Base-by-base conservation (phyloP, 2,888 invertebrate species). In the Eupithecia inturbata region DNA sequence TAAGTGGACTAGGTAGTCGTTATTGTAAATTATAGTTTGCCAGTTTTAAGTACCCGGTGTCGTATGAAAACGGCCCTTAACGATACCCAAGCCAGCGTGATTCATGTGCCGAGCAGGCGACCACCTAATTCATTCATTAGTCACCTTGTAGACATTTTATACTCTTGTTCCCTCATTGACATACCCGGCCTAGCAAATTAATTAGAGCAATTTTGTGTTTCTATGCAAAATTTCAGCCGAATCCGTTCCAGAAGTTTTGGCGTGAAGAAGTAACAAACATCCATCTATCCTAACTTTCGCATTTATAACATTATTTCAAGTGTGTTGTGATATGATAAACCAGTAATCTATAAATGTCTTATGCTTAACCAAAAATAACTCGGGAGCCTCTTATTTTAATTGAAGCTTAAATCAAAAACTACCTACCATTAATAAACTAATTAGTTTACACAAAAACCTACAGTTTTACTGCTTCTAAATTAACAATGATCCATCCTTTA, bases 121-220 rank as follows among this genome's bases (percentile, higher is more conserved):
- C 67, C 62, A 41, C 67, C 70, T n/a, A n/a, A n/a, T n/a, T n/a
- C n/a, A n/a, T n/a, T 70, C 78, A 78, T 80, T 78, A 81, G 72
- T 77, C 77, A 71, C 73, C 76, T 72, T 66, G 66, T 36, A 41
- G 66, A 39, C 66, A 66, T 66, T 66, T 39, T 39, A 66, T 95
- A 95, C 85, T 96, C 96, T 78, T 96, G 96, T 80, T 96, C 95
- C 81, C 96, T 96, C 96, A 96, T 96, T 28, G 96, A 95, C 39
- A 66, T 39, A 39, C 62, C 28, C 36, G 64, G 12, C 72, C 96
- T 96, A 66, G 22, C 64, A 66, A 66, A 66, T 66, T 66, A 66
- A 66, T 66, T 39, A 66, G 39, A 14, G 36, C 64, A 66, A 66
- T 63, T 63, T 63, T n/a, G n/a, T n/a, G n/a, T n/a, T n/a, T n/a